Percentiles rank a stretch among this genome's conserved stretches.
phyloP scores from a whole-genome alignment of 1,140 invertebrate genomes.

The Babylonia areolata region DNA sequence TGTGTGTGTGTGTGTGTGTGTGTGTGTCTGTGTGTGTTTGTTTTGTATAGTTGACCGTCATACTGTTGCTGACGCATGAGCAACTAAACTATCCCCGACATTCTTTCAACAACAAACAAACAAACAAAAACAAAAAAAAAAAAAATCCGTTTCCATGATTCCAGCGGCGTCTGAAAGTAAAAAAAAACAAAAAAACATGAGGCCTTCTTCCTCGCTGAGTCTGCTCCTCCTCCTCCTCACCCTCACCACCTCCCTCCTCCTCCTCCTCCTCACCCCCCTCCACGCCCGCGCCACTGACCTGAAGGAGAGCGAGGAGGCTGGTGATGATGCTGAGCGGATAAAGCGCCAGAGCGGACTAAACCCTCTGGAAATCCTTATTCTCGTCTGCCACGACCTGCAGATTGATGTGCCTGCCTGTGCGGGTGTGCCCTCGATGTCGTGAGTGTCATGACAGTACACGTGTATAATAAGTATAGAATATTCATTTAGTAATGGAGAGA shows the following conservation, averaged over 20 bases:
- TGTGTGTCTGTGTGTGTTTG: background rate
- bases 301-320: background rate
- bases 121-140: too few relatives aligned
- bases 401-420: background rate
- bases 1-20: background rate
- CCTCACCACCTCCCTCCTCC: background rate
- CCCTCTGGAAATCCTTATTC: background rate
- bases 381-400: slow-evolving; percentile 4
- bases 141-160: too few relatives aligned
- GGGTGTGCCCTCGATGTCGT: background rate
- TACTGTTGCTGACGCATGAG: too few relatives aligned
- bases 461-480: too few relatives aligned
- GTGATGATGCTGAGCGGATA: background rate
- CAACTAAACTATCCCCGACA: too few relatives aligned
- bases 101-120: too few relatives aligned
- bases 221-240: background rate
- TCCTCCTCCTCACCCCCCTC: background rate
- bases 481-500: too few relatives aligned
- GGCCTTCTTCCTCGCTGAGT: too few relatives aligned
- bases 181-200: too few relatives aligned
- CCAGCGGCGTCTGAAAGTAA: too few relatives aligned
- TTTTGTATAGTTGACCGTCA: too few relatives aligned
- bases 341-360: background rate
- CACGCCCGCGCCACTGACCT: background rate
- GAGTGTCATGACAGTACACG: background rate